Evolutionary conservation across 2,797 vertebrate species (phyloP).

Genomic region (Pantherophis alleghaniensis): DNA sequence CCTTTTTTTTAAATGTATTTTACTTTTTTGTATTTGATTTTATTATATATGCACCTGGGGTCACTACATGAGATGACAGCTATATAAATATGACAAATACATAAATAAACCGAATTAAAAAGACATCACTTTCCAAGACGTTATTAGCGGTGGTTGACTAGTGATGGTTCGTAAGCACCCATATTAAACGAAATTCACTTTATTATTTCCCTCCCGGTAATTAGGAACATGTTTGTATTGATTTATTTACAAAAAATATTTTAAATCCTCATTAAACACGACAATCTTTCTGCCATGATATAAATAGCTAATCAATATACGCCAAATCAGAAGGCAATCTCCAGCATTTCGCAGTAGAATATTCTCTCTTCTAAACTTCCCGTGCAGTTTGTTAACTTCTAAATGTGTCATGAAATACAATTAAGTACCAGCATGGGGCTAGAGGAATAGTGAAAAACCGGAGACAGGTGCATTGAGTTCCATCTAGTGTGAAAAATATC

Average conservation of each 20-base stretch:
- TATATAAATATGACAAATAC: not conserved
- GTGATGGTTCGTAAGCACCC: not conserved
- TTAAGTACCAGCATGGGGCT: not conserved
- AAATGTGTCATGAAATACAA: not conserved
- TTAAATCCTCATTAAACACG: not conserved
- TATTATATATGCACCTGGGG: not conserved
- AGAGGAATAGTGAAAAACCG: constrained; percentile 19
- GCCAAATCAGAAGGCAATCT: not conserved
- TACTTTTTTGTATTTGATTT: not conserved
- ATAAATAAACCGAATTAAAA: not conserved
- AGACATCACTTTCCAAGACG: not conserved
- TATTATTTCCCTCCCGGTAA: not conserved
- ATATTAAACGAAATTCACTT: not conserved
- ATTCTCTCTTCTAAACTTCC: not conserved
- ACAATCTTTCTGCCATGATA: no score
- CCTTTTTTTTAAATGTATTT: not conserved
- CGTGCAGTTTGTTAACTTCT: not conserved
- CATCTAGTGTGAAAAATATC: constrained; percentile 59
- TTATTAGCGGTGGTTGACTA: no score
- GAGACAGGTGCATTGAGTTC: constrained; percentile 58
- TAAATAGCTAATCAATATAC: not conserved
- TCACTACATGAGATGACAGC: not conserved
- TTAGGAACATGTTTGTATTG: not conserved
- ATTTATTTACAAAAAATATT: not conserved
- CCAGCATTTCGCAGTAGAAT: not conserved